Base-by-base conservation (phyloP, 2,113 vertebrate species). In the Macaca mulatta region DNA sequence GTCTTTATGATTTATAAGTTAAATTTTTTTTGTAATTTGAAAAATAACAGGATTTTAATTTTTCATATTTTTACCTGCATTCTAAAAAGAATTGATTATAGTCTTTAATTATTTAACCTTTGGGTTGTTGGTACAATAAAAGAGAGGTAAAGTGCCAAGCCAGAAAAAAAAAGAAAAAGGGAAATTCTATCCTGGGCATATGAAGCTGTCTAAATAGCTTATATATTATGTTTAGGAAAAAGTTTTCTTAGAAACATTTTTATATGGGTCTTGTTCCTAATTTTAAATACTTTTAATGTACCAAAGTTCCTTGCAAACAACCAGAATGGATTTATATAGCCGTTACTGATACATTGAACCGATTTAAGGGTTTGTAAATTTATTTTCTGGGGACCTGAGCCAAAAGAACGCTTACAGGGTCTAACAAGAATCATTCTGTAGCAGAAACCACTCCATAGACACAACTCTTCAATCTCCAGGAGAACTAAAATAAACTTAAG, bases 231-330 rank as follows among this genome's bases (percentile, higher is more conserved):
- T 74, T 90, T 96, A 32, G 64, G 30, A 13, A 45, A 79, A 72
- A 59, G 14, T 38, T 10, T 57, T 95, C 30, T 85, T 69, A 75
- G 32, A 38, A 90, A 90, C 20, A 70, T 48, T 92, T 94, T 90
- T 90, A 30, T 20, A 81, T 88, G 30, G 16, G 8, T 88, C 5
- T 92, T 59, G 17, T 79, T 97, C 3, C 1, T 72, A 87, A 92
- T 95, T 95, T 89, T 43, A 93, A 98, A 92, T 92, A 74, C 0
- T n/a, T 93, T 85, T 52, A 67, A 77, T 35, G 3, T 61, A 78
- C 38, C 40, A 92, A 81, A 82, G 2, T 79, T 83, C 80, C 35
- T 57, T 96, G 23, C 25, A 90, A 95, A 59, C n/a, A 78, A 74
- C 1, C 20, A 90, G 90, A 94, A 92, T 64, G 23, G 81, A 95